Base-by-base conservation (phyloP, 30 jellyfish, hydroid and myxozoan genomes). In the Aurelia aurita complex sp. Pacific region DNA sequence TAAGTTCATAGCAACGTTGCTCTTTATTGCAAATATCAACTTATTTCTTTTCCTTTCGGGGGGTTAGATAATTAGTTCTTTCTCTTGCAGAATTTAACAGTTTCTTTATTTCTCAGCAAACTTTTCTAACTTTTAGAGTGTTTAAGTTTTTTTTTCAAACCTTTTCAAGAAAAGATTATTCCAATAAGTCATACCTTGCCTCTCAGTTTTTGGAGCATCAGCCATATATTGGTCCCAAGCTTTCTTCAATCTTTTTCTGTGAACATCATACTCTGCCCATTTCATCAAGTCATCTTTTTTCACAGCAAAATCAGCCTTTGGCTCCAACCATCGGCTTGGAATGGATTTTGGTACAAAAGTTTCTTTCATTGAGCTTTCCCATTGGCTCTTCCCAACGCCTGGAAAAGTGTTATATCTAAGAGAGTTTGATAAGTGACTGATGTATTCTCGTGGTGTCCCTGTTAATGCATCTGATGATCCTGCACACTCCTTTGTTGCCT, bases 191-290 rank as follows among this genome's bases (percentile, higher is more conserved):
- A 46, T 62, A 84, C 93, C 93, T 63, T 68, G 57, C 46, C 79
- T 71, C 33, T 73, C 93, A 2, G 68, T 72, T 33, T 73, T 84
- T 43, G 93, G 93, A 33, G 79, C 84, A 13, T 87, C 81, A 1
- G 97, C 35, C 0, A 77, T 73, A 52, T 80, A 80, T 43, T 80
- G 68, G 60, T 80, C 92, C 97, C 97, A 88, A 0, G 91, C 91
- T 59, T 88, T 88, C 92, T 69, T 80, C 43, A 88, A 72, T 53
- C 89, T 75, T 73, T 88, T 88, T 63, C 92, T 73, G 85, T 88
- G 51, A n/a, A 88, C 97, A 57, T 88, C 92, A 50, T 70, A 83
- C 74, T 88, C 97, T 2, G 97, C 86, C 97, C 97, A 88, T 46
- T 80, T 34, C 97, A 88, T 88, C 17, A 63, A 88, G 18, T 81